Percentiles rank a stretch among this genome's conserved stretches.
These are phyloP conservation scores for Falco columbarius DNA, from an alignment of 2,797 vertebrate species.

Conservation along the genomic window DNA sequence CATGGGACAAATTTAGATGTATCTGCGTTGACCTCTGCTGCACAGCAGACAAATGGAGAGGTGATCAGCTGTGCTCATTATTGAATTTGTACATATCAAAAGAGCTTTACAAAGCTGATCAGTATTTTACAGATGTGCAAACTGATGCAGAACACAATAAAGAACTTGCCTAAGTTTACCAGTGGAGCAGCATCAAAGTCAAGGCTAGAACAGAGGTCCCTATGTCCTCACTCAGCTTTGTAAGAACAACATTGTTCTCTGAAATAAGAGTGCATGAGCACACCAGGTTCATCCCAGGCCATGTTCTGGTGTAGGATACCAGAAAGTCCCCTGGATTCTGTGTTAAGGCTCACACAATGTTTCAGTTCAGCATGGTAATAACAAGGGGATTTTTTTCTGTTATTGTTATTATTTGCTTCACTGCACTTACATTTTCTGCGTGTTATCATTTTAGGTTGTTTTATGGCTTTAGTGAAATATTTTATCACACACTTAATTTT, in stretches of 20 bases:
- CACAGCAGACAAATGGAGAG: not conserved
- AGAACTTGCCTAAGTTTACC: not conserved
- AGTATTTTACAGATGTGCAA: not conserved
- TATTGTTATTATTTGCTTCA: not conserved
- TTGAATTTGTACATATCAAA: not conserved
- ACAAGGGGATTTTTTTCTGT: not conserved
- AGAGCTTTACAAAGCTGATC: not conserved
- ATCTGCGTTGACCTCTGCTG: not conserved
- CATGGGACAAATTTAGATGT: slow-evolving; percentile 9
- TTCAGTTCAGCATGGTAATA: not conserved
- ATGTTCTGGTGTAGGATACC: not conserved
- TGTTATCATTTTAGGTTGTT: not conserved
- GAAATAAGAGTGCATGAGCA: not conserved
- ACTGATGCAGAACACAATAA: not conserved
- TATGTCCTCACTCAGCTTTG: not conserved
- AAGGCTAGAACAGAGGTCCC: not conserved
- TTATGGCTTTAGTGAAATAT: not conserved
- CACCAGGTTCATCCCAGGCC: not conserved
- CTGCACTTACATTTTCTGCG: not conserved
- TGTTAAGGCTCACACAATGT: not conserved
- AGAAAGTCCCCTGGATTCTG: not conserved
- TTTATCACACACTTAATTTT: not conserved
- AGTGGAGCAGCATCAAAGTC: not conserved
- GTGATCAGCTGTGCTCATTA: not conserved
- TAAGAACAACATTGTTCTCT: not conserved